Conservation (phyloP, 2,113 vertebrate species). For the Caranx ignobilis region DNA sequence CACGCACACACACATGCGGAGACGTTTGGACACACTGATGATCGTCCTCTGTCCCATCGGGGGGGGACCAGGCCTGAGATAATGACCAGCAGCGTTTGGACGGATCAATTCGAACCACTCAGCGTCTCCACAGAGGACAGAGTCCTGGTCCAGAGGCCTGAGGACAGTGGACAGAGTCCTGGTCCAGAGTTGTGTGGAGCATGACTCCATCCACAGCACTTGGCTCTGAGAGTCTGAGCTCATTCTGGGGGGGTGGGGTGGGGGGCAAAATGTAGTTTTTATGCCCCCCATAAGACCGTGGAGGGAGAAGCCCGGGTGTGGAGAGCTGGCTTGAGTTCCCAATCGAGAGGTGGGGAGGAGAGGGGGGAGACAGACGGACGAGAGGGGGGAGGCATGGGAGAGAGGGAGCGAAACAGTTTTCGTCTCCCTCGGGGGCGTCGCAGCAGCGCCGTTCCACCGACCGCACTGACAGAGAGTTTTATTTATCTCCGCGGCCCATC, state of each 20-base stretch:
- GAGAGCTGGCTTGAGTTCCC: slow-evolving; percentile 63
- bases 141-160: too few relatives aligned
- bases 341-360: slow-evolving; percentile 38
- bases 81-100: too few relatives aligned
- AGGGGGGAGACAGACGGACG: slow-evolving; percentile 57
- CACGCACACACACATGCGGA: too few relatives aligned
- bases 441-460: slow-evolving; percentile 90
- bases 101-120: too few relatives aligned
- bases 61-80: too few relatives aligned
- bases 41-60: too few relatives aligned
- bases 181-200: too few relatives aligned
- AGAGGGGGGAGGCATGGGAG: slow-evolving; percentile 27
- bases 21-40: too few relatives aligned
- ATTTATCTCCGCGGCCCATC: slow-evolving; percentile 94
- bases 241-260: slow-evolving; percentile 46
- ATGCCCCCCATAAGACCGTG: slow-evolving; percentile 45
- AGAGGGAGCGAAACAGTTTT: slow-evolving; percentile 61
- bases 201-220: slow-evolving; percentile 9
- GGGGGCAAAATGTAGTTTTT: slow-evolving; percentile 56
- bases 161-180: too few relatives aligned
- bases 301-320: slow-evolving; percentile 53
- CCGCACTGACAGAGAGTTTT: slow-evolving; percentile 93
- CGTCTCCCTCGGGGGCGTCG: slow-evolving; percentile 89
- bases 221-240: slow-evolving; percentile 55
- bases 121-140: too few relatives aligned